Evolutionary conservation across 2,113 vertebrate species (phyloP).

Genomic region (Phyllostomus discolor): DNA sequence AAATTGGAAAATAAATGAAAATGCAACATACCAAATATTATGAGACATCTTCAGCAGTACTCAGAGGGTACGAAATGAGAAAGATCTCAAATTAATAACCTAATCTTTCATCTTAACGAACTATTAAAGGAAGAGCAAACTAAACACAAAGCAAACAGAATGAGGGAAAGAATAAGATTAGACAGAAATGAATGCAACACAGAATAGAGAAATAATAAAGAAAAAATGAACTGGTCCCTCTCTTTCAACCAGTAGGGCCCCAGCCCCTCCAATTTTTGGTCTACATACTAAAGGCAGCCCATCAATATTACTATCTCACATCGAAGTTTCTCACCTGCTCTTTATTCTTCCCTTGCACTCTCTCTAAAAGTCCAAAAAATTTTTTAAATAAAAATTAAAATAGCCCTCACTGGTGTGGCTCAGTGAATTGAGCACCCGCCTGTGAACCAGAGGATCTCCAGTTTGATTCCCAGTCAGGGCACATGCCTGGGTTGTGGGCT

Average conservation of each 20-base stretch:
- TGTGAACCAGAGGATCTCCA: too few relatives aligned
- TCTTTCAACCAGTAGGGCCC: too few relatives aligned
- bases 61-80: background rate
- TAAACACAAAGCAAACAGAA: background rate
- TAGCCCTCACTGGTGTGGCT: too few relatives aligned
- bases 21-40: background rate
- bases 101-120: background rate
- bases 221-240: background rate
- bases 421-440: too few relatives aligned
- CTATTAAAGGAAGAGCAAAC: background rate
- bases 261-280: background rate
- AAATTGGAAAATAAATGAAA: slow-evolving; percentile 5
- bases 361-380: too few relatives aligned
- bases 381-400: too few relatives aligned
- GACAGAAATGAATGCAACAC: background rate
- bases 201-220: background rate
- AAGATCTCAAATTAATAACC: background rate
- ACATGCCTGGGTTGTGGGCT: too few relatives aligned
- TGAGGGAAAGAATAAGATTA: background rate
- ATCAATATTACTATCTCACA: too few relatives aligned
- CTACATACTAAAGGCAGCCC: too few relatives aligned
- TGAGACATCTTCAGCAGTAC: background rate
- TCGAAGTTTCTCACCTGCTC: too few relatives aligned
- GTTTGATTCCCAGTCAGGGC: too few relatives aligned
- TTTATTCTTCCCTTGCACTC: too few relatives aligned